Evolutionary conservation across 2,888 invertebrate genomes (phyloP).

Genomic region (Eurytoma californica): DNA sequence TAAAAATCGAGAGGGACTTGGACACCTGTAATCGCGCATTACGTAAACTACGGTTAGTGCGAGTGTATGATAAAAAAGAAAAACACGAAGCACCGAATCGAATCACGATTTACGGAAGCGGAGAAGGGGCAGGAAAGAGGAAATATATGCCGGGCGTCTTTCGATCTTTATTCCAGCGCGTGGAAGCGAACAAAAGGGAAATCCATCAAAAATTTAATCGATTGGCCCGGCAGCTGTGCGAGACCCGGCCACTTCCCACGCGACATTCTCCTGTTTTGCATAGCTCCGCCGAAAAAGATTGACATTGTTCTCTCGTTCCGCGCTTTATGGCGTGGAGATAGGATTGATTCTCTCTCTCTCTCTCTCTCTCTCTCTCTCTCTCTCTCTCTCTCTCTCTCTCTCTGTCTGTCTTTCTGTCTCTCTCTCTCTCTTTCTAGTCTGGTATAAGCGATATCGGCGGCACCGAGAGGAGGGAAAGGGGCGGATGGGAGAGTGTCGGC

Average conservation of each 20-base stretch:
- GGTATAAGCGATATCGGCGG: slow-evolving; percentile 7
- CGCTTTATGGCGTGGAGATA: neutral
- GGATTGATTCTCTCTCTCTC: neutral
- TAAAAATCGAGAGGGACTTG: too few relatives aligned
- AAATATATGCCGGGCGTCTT: neutral
- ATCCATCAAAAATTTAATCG: slow-evolving; percentile 18
- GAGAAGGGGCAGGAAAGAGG: too few relatives aligned
- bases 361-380: neutral
- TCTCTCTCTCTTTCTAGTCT: neutral
- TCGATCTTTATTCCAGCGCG: neutral
- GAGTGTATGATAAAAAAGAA: too few relatives aligned
- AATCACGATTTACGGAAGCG: too few relatives aligned
- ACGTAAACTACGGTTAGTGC: too few relatives aligned
- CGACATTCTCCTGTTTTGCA: slow-evolving; percentile 25
- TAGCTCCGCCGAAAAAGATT: slow-evolving; percentile 31
- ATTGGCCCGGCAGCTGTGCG: neutral
- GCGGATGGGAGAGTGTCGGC: neutral
- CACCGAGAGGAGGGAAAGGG: slow-evolving; percentile 21
- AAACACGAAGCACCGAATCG: too few relatives aligned
- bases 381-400: neutral
- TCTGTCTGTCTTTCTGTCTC: neutral
- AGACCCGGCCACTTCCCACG: neutral
- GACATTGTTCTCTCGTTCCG: slow-evolving; percentile 34
- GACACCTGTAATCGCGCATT: too few relatives aligned
- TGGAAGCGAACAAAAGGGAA: neutral